phyloP scores from a whole-genome alignment of 2,113 vertebrate species.

The Pterocles gutturalis region DNA sequence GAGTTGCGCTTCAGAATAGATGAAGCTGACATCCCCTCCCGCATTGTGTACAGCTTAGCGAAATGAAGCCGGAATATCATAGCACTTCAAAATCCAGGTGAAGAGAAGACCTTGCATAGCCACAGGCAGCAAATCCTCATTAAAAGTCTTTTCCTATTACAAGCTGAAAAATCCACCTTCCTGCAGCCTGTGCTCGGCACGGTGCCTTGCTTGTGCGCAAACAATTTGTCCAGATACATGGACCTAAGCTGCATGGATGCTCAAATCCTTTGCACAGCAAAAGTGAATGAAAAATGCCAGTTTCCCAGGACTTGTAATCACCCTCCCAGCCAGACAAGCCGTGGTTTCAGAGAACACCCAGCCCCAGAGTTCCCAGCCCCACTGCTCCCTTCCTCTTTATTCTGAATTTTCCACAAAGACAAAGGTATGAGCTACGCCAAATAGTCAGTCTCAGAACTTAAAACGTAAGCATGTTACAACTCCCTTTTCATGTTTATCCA shows the following conservation, averaged over 20 bases:
- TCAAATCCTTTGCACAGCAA: not conserved
- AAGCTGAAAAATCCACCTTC: conserved; percentile 4
- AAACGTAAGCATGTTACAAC: not conserved
- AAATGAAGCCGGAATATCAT: not conserved
- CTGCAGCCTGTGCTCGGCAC: not conserved
- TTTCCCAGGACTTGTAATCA: not conserved
- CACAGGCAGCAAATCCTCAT: conserved; percentile 53
- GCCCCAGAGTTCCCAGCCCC: not conserved
- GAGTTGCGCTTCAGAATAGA: not conserved
- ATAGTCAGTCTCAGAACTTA: not conserved
- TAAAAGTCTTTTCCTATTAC: not conserved
- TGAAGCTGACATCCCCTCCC: not conserved
- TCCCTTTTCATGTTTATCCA: not conserved
- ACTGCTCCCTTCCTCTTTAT: not conserved
- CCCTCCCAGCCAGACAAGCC: not conserved
- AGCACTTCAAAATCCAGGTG: conserved; percentile 45
- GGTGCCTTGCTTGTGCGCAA: not conserved
- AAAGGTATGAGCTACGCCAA: not conserved
- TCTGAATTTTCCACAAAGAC: not conserved
- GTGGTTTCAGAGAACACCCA: not conserved
- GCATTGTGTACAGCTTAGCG: not conserved
- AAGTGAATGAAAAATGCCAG: not conserved
- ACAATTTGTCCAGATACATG: not conserved
- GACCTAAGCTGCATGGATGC: not conserved
- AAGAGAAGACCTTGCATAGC: conserved; percentile 22